Evolutionary conservation across 2,113 vertebrate genomes (phyloP).

Genomic region (Rynchops niger): DNA sequence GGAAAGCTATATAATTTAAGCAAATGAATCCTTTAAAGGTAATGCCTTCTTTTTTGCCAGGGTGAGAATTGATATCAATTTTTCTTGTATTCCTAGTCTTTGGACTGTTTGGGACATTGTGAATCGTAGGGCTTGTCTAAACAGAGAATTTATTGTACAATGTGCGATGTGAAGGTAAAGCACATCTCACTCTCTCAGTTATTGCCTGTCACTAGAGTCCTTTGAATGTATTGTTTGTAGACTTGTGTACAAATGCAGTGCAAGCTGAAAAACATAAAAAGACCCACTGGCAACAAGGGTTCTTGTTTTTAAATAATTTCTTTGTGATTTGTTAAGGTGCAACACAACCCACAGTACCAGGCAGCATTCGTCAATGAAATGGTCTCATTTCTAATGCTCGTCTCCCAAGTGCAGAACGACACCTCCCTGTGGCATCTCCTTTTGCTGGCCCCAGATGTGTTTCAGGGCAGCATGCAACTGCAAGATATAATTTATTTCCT

Average conservation of each 20-base stretch:
- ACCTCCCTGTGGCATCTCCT: slow-evolving; percentile 75
- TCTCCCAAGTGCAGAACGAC: slow-evolving; percentile 76
- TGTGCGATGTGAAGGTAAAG: slow-evolving; percentile 11
- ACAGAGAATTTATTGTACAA: slow-evolving; percentile 11
- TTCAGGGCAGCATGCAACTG: slow-evolving; percentile 47
- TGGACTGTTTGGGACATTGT: not conserved
- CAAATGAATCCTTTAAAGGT: slow-evolving; percentile 2
- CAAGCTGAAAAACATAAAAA: not conserved
- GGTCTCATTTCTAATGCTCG: slow-evolving; percentile 51
- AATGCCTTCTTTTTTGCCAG: not conserved
- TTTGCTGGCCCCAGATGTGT: slow-evolving; percentile 68
- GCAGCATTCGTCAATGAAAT: slow-evolving; percentile 67
- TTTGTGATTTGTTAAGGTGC: slow-evolving; percentile 65
- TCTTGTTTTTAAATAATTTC: not conserved
- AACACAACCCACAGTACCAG: slow-evolving; percentile 68
- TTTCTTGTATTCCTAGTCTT: not conserved
- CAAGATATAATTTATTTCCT: slow-evolving; percentile 53
- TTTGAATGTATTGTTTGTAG: not conserved
- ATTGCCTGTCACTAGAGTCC: not conserved
- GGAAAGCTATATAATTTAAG: slow-evolving; percentile 38
- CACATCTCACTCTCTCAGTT: not conserved
- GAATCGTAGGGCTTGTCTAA: not conserved
- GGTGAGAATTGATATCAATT: not conserved
- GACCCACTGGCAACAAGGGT: not conserved
- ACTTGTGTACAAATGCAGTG: not conserved